Conservation (phyloP, 2,113 vertebrate genomes). For the Onychostruthus taczanowskii region DNA sequence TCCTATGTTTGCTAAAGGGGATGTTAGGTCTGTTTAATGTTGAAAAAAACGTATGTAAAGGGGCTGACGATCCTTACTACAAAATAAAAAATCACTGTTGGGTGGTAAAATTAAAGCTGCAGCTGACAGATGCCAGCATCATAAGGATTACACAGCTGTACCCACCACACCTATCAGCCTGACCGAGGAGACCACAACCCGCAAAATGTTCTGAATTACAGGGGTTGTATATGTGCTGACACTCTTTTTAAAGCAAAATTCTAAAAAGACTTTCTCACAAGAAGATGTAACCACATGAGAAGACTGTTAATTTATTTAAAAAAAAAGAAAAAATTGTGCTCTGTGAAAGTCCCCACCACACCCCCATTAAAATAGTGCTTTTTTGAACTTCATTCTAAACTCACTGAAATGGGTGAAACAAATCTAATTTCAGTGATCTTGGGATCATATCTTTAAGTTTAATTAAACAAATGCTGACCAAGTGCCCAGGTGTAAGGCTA, state of each 20-base stretch:
- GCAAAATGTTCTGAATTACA: not conserved
- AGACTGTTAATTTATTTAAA: not conserved
- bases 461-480: not conserved
- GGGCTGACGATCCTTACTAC: not conserved
- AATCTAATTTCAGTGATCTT: not conserved
- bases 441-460: not conserved
- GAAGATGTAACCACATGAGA: conserved; percentile 35
- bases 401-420: not conserved
- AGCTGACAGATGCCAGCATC: not conserved
- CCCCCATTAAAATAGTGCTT: not conserved
- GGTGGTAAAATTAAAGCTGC: not conserved
- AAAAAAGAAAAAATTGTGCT: not conserved
- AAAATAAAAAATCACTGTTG: not conserved
- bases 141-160: not conserved
- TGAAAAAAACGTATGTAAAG: not conserved
- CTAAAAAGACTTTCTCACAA: not conserved
- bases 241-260: not conserved
- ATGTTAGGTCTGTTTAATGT: not conserved
- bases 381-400: not conserved
- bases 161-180: not conserved
- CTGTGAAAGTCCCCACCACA: not conserved
- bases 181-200: not conserved
- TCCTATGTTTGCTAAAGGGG: not conserved
- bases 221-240: not conserved
- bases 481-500: not conserved